Evolutionary conservation across 2,797 vertebrate species (phyloP).

Genomic region (Taenioides sp.): DNA sequence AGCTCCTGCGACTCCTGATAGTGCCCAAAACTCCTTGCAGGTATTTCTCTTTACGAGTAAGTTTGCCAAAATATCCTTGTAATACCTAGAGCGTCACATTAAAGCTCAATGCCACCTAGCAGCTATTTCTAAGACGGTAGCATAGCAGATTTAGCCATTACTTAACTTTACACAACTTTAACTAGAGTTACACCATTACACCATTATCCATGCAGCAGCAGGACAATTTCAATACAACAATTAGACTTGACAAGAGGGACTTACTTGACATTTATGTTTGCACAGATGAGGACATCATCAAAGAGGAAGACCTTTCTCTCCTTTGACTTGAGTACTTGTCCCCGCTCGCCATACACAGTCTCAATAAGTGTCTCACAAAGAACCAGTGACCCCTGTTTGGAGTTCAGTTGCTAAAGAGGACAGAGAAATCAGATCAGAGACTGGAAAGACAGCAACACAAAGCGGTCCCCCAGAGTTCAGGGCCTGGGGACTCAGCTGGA

Average conservation of each 20-base stretch:
- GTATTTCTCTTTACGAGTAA: constrained; percentile 60
- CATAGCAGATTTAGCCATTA: constrained; percentile 24
- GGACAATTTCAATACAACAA: constrained; percentile 23
- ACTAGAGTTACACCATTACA: constrained; percentile 13
- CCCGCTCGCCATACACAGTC: constrained; percentile 91
- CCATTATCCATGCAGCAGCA: constrained; percentile 21
- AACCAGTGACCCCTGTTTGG: constrained; percentile 89
- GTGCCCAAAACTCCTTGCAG: constrained; percentile 51
- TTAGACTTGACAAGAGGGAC: constrained; percentile 54
- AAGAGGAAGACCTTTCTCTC: constrained; percentile 94
- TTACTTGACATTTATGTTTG: constrained; percentile 97
- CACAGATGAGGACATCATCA: constrained; percentile 88
- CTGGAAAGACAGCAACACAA: constrained; percentile 50
- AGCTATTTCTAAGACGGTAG: constrained; percentile 38
- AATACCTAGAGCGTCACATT: constrained; percentile 48
- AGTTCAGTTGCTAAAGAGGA: constrained; percentile 84
- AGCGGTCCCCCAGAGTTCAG: constrained; percentile 50
- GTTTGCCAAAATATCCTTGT: constrained; percentile 60
- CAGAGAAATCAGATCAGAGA: constrained; percentile 61
- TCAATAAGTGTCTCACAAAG: constrained; percentile 93
- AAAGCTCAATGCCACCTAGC: constrained; percentile 47
- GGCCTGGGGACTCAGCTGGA: constrained; percentile 44
- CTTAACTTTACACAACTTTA: constrained; percentile 24
- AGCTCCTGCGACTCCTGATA: constrained; percentile 67
- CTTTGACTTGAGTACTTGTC: constrained; percentile 96